phyloP scores from a whole-genome alignment of 2,113 vertebrate genomes.

The Boulengeromyrus knoepffleri region DNA sequence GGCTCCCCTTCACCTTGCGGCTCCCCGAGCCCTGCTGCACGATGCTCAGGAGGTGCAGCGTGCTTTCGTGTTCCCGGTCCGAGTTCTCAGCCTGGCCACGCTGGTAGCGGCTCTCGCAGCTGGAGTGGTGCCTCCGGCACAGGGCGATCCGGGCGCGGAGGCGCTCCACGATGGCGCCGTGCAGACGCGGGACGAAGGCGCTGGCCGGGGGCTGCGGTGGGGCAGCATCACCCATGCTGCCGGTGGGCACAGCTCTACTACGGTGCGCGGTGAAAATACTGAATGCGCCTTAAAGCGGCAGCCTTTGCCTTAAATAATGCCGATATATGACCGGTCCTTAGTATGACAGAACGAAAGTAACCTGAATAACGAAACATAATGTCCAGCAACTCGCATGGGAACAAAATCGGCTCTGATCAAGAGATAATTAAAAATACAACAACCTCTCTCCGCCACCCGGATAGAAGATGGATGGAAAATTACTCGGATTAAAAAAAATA shows the following conservation, averaged over 20 bases:
- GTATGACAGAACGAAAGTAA: not conserved
- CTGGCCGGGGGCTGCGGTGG: constrained; percentile 72
- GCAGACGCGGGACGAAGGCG: constrained; percentile 70
- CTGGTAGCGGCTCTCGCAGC: constrained; percentile 84
- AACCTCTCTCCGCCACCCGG: not conserved
- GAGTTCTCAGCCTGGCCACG: constrained; percentile 77
- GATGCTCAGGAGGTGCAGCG: constrained; percentile 81
- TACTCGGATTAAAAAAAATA: not conserved
- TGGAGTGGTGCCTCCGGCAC: constrained; percentile 87
- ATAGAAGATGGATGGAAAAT: not conserved
- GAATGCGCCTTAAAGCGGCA: not conserved
- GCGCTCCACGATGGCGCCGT: constrained; percentile 90
- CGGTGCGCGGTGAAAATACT: not conserved
- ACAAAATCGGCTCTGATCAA: not conserved
- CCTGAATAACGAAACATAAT: not conserved
- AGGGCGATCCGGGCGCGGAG: constrained; percentile 85
- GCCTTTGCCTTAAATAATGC: not conserved
- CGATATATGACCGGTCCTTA: not conserved
- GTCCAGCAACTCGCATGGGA: not conserved
- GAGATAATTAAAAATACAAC: not conserved
- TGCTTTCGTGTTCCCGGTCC: constrained; percentile 81
- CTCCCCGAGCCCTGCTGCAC: constrained; percentile 78
- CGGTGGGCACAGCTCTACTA: not conserved
- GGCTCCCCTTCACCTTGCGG: constrained; percentile 68
- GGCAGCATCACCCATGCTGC: constrained; percentile 82